Evolutionary conservation across 2,113 vertebrate genomes (phyloP), one percentile per base, ranked within the genome.

Genomic region (Tachuris rubrigastra): DNA sequence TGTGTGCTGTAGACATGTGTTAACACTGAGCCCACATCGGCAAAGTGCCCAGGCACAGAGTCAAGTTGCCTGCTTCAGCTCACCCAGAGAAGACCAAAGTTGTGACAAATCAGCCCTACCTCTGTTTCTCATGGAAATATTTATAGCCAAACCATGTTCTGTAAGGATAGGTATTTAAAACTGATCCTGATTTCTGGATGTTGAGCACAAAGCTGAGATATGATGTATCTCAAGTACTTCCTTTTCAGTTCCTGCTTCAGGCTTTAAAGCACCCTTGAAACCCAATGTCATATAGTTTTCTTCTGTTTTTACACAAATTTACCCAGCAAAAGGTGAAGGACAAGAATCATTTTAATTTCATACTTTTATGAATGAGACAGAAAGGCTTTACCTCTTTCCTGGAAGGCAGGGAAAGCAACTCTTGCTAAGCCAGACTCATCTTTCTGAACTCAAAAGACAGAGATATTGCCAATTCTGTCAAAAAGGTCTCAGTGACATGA

Each of bases 1-100:
- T 20, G 27, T 11, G 14, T 0, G 0, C 39, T 31, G 28, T 10
- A 44, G 20, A 9, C 0, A 0, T 15, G 60, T 37, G 19, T 42
- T 68, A 10, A 24, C n/a, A 10, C 31, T 35, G 5, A 31, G 13
- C 27, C 27, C 27, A 20, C 8, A 7, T 12, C 16, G 59, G 55
- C 42, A 44, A 80, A 47, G 13, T 2, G n/a, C 27, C 27, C 49
- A 37, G 42, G 74, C 4, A 12, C 27, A 25, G 49, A 14, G 30
- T 47, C 44, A 47, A 53, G 33, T 27, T 87, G 49, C 20, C 66
- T 47, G 20, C 31, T 72, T 74, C 46, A 53, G 7, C 44, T 83
- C 62, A 16, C 52, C 27, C 46, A 62, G 37, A 53, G n/a, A 44
- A 79, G 14, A 76, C 65, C 37, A 77, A 79, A 91, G 17, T 46